Evolutionary conservation across 2,113 vertebrate species (phyloP), one percentile per base, ranked within the genome.

Genomic region (Beaufortia kweichowensis): DNA sequence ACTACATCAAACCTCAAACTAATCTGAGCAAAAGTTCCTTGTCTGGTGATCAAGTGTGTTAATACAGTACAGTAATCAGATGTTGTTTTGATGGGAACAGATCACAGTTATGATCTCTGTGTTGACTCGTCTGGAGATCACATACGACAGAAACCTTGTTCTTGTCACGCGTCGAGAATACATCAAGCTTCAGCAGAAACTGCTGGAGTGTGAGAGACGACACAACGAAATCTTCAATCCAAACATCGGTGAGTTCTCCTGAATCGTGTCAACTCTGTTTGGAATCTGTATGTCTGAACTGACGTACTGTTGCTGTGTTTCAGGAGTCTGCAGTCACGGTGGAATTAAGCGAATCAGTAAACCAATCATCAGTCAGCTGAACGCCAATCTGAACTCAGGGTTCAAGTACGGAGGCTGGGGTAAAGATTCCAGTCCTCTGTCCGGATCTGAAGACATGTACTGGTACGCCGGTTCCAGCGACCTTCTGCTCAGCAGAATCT

Each of bases 281-380:
- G 23, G 11, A 19, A 23, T 17, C 43, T 35, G 15, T 60, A 29
- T 50, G 14, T n/a, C 9, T 48, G n/a, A 48, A 12, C 66, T 69
- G 3, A 46, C 4, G 24, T 75, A 2, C 43, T 29, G 9, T 57
- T 46, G 28, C 0, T 73, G 74, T 17, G 14, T 29, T 55, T 19
- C 65, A 92, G 89, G 89, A 57, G 87, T 88, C 79, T 91, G 89
- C 64, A 86, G 89, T 68, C 84, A 88, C 79, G 85, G 85, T 19
- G 86, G 88, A 67, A 92, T 92, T 28, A 48, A 81, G 63, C 79
- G 65, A 29, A 2, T 91, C 78, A 79, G 87, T 84, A 90, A 87
- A 57, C 90, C 90, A 2, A 76, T 63, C 14, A 79, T 90, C 56
- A 59, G 79, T 29, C 89, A 91, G 28, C 14, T 91, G 3, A 91